Percentiles rank a stretch among this genome's conserved stretches.
These are phyloP conservation scores for Venustaconcha ellipsiformis DNA, from an alignment of 1,140 invertebrate genomes.

Conservation along the genomic window DNA sequence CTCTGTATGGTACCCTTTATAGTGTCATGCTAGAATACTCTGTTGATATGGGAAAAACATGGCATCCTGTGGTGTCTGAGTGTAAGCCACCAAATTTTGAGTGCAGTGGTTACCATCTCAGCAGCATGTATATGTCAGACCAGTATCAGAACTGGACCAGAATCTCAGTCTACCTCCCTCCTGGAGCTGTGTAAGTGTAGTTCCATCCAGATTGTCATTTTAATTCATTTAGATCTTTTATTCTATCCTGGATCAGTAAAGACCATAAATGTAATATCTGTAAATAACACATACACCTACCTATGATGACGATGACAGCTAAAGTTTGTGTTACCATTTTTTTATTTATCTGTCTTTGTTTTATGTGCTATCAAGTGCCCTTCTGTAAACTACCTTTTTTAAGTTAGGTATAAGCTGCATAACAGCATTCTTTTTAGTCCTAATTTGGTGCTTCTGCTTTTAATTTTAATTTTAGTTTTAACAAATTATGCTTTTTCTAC, in stretches of 20 bases:
- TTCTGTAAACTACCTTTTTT: too few species aligned
- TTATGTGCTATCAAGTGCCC: too few species aligned
- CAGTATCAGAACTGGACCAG: conserved; percentile 68
- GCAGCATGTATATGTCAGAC: conserved; percentile 66
- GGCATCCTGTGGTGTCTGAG: conserved; percentile 66
- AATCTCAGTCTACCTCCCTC: conserved; percentile 66
- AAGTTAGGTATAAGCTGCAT: too few species aligned
- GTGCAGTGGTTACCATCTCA: conserved; percentile 67
- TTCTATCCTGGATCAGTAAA: not conserved
- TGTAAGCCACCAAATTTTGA: conserved; percentile 68
- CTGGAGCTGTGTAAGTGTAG: conserved; percentile 64
- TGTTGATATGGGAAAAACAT: conserved; percentile 67
- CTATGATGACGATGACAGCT: too few species aligned
- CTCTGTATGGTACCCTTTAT: conserved; percentile 52
- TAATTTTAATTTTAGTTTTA: too few species aligned
- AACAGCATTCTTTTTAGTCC: too few species aligned
- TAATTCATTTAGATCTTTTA: not conserved
- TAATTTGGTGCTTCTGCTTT: too few species aligned
- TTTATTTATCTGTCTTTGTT: too few species aligned
- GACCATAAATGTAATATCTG: not conserved
- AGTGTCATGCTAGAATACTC: conserved; percentile 69
- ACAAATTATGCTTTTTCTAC: too few species aligned
- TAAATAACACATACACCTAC: too few species aligned
- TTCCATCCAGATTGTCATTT: not conserved
- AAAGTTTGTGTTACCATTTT: too few species aligned